Evolutionary conservation across 1,140 invertebrate species (phyloP), one percentile per base, ranked within the genome.

Genomic region (Pomacea maculata): DNA sequence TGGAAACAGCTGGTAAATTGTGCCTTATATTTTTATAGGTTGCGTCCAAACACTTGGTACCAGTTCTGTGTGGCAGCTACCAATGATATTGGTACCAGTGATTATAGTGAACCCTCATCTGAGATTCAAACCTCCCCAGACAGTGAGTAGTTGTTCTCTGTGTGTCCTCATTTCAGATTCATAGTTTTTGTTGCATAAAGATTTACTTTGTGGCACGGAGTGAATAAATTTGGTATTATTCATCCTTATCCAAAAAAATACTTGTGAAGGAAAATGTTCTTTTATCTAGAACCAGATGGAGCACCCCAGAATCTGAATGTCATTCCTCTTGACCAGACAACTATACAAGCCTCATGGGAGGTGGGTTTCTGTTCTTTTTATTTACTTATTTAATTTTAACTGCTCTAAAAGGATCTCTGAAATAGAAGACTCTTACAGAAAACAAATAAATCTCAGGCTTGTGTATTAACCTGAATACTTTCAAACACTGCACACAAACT

Each of bases 21-120:
- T 21, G 10, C 45, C 61, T 75, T 63, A 3, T 80, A 4, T 80
- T 29, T 85, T 83, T 86, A 73, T 85, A 93, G 92, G 76, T 92
- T 99, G 63, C 95, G 95, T 87, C 97, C 98, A 0, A 97, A 96
- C 87, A 98, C 97, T 0, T 93, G 93, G 0, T 99, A 99, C 91
- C 95, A 96, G 88, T 98, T 99, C 91, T 93, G 97, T 78, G 97
- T 99, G 79, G 95, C 97, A 91, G 98, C 97, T 3, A 97, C 95
- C 12, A 99, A 99, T 90, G 98, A 99, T 90, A 96, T 99, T 79
- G 97, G 97, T 0, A 95, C 95, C 4, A 98, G 97, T 88, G 94
- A 94, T 11, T 99, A 96, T 93, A 99, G 97, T 89, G 93, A 94
- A 12, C 95, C 97, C 85, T 99, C 97, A 14, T 94, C 95, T 85